phyloP scores from a whole-genome alignment of 2,113 vertebrate species.

The Solea senegalensis region DNA sequence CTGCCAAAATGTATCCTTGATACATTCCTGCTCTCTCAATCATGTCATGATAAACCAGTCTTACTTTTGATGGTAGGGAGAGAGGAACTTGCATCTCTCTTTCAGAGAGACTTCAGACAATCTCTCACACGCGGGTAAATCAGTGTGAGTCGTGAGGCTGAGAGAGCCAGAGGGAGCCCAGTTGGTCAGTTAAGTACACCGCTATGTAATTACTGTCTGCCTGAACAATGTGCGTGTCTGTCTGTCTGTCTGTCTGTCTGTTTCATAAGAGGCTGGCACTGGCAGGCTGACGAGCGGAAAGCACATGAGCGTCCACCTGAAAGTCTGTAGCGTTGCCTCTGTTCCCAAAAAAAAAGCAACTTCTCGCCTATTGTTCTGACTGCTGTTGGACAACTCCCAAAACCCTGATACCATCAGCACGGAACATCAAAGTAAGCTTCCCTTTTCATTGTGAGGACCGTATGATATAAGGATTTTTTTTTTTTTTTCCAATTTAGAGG shows the following conservation, averaged over 20 bases:
- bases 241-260: constrained; percentile 10
- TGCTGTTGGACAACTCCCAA: constrained; percentile 28
- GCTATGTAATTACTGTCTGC: constrained; percentile 47
- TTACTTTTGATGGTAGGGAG: background rate
- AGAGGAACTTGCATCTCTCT: constrained; percentile 2
- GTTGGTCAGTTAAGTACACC: constrained; percentile 36
- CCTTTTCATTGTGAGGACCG: background rate
- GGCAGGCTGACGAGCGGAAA: constrained; percentile 29
- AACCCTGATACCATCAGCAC: constrained; percentile 4
- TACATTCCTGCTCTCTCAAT: too few species aligned
- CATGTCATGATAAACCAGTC: too few species aligned
- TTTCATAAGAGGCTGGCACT: constrained; percentile 48
- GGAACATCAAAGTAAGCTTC: background rate
- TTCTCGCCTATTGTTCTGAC: constrained; percentile 22
- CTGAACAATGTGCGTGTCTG: background rate
- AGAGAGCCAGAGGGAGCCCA: constrained; percentile 24
- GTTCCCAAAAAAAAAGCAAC: constrained; percentile 27
- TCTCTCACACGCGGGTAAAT: background rate
- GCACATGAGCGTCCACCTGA: constrained; percentile 43
- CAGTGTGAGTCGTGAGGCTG: constrained; percentile 15
- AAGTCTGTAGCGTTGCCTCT: constrained; percentile 15
- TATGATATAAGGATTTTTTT: background rate
- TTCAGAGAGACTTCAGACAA: background rate
- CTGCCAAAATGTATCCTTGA: background rate
- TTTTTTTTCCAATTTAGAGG: background rate